phyloP scores from a whole-genome alignment of 2,888 invertebrate genomes.

The Toxonevra muliebris region DNA sequence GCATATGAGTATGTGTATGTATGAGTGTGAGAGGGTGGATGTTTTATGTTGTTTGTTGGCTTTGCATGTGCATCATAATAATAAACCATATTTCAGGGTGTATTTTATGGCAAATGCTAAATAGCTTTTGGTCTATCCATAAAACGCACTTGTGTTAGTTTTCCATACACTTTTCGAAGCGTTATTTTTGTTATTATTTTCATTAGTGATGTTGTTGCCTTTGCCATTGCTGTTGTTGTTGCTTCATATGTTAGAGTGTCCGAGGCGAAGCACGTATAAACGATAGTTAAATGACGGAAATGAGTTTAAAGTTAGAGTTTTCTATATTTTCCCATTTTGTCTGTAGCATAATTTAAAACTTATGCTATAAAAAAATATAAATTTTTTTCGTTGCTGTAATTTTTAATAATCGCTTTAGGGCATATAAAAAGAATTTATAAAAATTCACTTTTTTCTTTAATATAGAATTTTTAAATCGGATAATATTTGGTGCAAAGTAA shows the following conservation, averaged over 20 bases:
- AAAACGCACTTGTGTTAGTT: slow-evolving; percentile 54
- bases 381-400: not conserved
- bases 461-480: no score
- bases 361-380: not conserved
- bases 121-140: slow-evolving; percentile 50
- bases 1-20: no score
- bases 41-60: not conserved
- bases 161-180: no score
- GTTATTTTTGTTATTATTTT: no score
- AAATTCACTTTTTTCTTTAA: no score
- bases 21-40: not conserved
- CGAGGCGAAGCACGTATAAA: not conserved
- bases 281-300: not conserved
- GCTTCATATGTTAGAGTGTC: not conserved
- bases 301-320: not conserved
- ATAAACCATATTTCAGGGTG: slow-evolving; percentile 55
- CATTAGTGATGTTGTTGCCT: slow-evolving; percentile 9
- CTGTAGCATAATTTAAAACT: not conserved
- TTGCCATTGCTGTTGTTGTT: not conserved
- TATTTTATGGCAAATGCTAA: slow-evolving; percentile 51
- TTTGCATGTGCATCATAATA: slow-evolving; percentile 42
- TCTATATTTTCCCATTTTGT: not conserved
- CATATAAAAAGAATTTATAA: no score
- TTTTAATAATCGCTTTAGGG: no score
- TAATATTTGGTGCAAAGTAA: no score